phyloP scores from a whole-genome alignment of 1,140 invertebrate genomes.

The Caenorhabditis remanei region DNA sequence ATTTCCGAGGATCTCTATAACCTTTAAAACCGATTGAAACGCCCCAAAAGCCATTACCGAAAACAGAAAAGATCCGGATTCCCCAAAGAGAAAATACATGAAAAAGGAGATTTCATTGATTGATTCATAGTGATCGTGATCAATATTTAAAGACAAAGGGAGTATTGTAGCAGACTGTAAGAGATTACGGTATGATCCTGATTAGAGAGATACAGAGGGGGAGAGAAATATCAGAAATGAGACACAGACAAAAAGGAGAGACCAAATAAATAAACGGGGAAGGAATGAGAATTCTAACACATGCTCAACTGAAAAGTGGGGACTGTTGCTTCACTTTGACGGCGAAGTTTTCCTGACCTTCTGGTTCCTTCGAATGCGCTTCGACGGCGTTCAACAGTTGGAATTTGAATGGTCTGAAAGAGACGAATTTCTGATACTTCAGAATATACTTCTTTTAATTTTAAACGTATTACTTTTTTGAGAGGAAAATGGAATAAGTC shows the following conservation, averaged over 20 bases:
- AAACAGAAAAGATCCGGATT: neutral
- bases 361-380: constrained; percentile 12
- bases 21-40: neutral
- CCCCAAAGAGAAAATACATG: neutral
- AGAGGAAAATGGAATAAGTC: no score
- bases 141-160: neutral
- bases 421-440: no score
- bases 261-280: neutral
- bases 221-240: no score
- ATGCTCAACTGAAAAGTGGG: constrained; percentile 62
- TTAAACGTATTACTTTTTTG: no score
- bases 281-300: constrained; percentile 15
- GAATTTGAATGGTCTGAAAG: constrained; percentile 46
- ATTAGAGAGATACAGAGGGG: neutral
- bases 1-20: constrained; percentile 30
- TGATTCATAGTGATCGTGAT: constrained; percentile 2
- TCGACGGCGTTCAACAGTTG: constrained; percentile 39
- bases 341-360: constrained; percentile 54
- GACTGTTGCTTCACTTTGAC: constrained; percentile 57
- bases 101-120: neutral
- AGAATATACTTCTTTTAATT: no score
- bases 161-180: neutral
- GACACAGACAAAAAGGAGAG: neutral
- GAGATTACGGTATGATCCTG: no score
- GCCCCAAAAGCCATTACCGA: neutral